These are phyloP conservation scores for Onychorhynchus coronatus DNA, from an alignment of 2,113 vertebrate species.

Conservation along the genomic window DNA sequence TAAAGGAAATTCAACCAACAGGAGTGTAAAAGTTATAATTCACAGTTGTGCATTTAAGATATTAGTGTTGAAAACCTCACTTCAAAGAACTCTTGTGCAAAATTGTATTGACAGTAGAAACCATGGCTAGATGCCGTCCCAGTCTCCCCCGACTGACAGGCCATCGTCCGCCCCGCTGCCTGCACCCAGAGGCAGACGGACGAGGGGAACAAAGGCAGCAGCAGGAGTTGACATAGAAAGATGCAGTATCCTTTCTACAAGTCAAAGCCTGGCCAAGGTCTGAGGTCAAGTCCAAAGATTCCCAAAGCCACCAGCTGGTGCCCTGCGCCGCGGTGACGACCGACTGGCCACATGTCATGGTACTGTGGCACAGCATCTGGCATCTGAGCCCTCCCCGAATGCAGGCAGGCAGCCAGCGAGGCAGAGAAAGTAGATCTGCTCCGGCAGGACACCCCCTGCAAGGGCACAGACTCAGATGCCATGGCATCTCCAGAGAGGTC, in stretches of 20 bases:
- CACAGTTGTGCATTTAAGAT: conserved; percentile 68
- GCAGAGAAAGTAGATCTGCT: not conserved
- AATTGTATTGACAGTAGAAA: conserved; percentile 59
- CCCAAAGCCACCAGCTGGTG: conserved; percentile 19
- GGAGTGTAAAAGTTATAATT: conserved; percentile 68
- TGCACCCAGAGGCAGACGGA: not conserved
- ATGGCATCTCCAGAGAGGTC: rapidly evolving
- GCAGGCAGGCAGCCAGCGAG: not conserved
- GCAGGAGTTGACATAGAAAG: conserved; percentile 4
- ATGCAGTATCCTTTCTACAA: conserved; percentile 48
- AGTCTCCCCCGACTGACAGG: not conserved
- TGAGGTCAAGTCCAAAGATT: conserved; percentile 16
- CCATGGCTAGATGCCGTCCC: conserved; percentile 23
- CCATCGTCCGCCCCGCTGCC: not conserved
- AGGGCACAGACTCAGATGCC: not conserved
- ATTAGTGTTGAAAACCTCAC: conserved; percentile 63
- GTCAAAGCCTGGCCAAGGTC: conserved; percentile 43
- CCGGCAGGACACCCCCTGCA: not conserved
- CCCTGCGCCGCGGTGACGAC: rapidly evolving
- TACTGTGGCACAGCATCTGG: not conserved
- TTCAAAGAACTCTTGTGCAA: conserved; percentile 67
- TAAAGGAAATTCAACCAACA: conserved; percentile 62
- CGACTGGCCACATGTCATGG: rapidly evolving
- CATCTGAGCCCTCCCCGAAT: not conserved
- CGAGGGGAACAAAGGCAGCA: not conserved